A percentile compares a stretch with the other conserved stretches of the same genome.
Evolutionary conservation across 2,888 invertebrate species (phyloP).

Genomic region (Apamea crenata): DNA sequence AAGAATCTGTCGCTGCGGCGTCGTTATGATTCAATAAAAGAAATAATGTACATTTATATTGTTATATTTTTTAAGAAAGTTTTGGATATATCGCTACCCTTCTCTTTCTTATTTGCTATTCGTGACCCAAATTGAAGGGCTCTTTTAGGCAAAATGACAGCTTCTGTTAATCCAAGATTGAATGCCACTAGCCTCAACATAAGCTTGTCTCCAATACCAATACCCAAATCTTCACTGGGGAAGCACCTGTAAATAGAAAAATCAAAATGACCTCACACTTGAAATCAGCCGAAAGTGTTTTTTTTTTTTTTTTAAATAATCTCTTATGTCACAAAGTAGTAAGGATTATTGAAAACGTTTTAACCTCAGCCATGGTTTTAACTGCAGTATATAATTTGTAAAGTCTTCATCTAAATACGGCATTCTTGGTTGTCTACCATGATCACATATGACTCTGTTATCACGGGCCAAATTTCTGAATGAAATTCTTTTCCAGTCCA

Average conservation of each 20-base stretch:
- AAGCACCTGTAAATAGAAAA: conserved; percentile 87
- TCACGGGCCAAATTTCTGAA: conserved; percentile 98
- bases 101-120: conserved; percentile 97
- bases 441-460: conserved; percentile 97
- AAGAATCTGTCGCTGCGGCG: neutral
- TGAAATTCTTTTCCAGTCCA: conserved; percentile 96
- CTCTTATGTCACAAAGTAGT: neutral
- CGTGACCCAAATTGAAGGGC: conserved; percentile 99
- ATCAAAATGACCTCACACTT: neutral
- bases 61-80: conserved; percentile 72
- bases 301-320: fast-evolving
- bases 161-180: conserved; percentile 91
- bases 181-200: conserved; percentile 94
- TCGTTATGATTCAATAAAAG: conserved; percentile 19
- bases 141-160: conserved; percentile 95
- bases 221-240: conserved; percentile 90
- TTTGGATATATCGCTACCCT: conserved; percentile 94
- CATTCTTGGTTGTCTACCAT: conserved; percentile 95
- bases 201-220: conserved; percentile 98
- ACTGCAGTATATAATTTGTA: conserved; percentile 91
- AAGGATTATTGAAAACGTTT: conserved; percentile 34
- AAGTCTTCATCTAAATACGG: conserved; percentile 94
- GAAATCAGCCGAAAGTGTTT: too few species aligned
- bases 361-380: conserved; percentile 93
- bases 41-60: conserved; percentile 18